Percentiles rank a stretch among this genome's conserved stretches.
Evolutionary conservation across 2,888 invertebrate species (phyloP).

Genomic region (Mythimna pallens): DNA sequence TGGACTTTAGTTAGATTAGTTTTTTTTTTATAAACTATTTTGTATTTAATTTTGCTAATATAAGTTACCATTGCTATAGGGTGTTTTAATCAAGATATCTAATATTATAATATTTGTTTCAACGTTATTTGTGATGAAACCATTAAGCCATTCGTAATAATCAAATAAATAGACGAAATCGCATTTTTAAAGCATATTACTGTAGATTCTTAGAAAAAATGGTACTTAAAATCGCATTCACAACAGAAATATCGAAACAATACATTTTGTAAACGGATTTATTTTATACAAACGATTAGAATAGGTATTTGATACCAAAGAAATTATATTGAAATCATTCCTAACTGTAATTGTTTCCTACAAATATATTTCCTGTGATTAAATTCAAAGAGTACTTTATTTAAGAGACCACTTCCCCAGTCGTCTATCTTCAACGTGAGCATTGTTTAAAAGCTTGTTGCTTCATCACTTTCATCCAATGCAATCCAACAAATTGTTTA

Average conservation of each 20-base stretch:
- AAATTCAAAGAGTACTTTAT: not conserved
- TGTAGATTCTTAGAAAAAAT: not conserved
- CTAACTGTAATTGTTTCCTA: conserved; percentile 23
- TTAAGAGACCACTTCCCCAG: not conserved
- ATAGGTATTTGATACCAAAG: conserved; percentile 45
- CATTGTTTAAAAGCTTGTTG: no score
- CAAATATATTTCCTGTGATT: conserved; percentile 1
- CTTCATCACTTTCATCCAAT: no score
- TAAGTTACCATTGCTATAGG: conserved; percentile 24
- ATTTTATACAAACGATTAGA: conserved; percentile 1
- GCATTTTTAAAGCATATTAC: not conserved
- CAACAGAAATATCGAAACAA: not conserved
- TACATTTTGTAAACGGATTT: conserved; percentile 18
- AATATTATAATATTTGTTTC: not conserved
- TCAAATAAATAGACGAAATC: not conserved
- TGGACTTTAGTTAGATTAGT: not conserved
- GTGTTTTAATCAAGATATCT: conserved; percentile 8
- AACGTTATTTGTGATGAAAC: not conserved
- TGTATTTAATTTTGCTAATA: not conserved
- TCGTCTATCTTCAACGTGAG: no score
- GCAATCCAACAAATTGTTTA: no score
- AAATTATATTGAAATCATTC: conserved; percentile 38
- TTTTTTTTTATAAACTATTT: conserved; percentile 1
- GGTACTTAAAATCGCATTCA: not conserved
- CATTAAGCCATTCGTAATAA: not conserved